These are phyloP conservation scores for Petrocephalus zakoni DNA, from an alignment of 2,113 vertebrate genomes.

Conservation along the genomic window DNA sequence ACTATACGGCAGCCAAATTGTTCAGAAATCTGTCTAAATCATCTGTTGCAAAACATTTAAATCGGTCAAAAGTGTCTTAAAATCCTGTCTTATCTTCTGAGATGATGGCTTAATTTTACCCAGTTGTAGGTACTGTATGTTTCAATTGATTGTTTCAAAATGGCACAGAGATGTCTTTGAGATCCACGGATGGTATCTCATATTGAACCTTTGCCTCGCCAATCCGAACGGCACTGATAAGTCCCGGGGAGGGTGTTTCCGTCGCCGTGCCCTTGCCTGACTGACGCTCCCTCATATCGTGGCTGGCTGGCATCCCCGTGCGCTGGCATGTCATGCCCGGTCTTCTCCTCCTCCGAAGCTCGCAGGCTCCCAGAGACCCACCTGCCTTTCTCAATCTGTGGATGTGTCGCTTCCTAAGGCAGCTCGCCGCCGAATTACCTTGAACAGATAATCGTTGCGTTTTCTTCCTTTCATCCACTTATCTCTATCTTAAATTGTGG, in stretches of 20 bases:
- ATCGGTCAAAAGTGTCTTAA: not conserved
- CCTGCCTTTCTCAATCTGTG: not conserved
- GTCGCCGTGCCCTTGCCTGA: not conserved
- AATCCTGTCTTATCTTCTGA: not conserved
- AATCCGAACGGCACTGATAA: not conserved
- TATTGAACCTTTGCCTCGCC: not conserved
- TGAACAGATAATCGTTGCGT: not conserved
- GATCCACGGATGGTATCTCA: not conserved
- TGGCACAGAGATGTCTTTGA: not conserved
- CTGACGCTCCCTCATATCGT: not conserved
- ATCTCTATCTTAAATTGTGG: constrained; percentile 9
- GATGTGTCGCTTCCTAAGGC: too few relatives aligned
- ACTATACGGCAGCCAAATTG: not conserved
- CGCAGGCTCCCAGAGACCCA: not conserved
- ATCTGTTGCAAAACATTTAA: not conserved
- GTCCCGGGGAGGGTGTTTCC: not conserved
- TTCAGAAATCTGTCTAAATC: not conserved
- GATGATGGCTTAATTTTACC: not conserved
- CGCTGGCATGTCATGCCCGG: not conserved
- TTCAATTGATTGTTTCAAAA: not conserved
- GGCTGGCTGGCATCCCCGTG: not conserved
- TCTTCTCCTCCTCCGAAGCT: not conserved
- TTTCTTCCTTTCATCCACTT: not conserved
- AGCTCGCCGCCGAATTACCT: not conserved
- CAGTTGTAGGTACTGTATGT: not conserved